Conservation (phyloP, 2,797 vertebrate species). For the Pseudotriccus pelzelni region DNA sequence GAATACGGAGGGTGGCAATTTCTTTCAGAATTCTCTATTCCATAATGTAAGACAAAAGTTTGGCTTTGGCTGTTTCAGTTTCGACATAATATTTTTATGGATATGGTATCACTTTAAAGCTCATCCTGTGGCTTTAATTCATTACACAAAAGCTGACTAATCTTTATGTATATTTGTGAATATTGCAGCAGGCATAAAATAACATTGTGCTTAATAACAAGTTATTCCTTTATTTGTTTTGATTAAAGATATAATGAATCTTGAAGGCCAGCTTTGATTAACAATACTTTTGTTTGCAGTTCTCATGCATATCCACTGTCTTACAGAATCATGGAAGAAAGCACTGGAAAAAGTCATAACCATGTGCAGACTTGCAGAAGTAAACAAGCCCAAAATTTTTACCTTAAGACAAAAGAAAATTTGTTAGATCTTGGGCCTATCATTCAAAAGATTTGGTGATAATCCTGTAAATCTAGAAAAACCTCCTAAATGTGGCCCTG, state of each 20-base stretch:
- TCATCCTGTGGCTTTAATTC: neutral
- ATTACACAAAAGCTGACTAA: constrained; percentile 3
- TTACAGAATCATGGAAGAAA: neutral
- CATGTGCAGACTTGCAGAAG: neutral
- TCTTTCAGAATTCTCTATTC: neutral
- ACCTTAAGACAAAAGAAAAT: neutral
- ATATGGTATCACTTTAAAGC: neutral
- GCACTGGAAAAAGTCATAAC: neutral
- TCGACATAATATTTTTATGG: neutral
- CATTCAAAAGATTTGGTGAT: neutral
- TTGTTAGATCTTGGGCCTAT: neutral
- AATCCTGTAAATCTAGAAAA: neutral
- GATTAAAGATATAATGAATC: neutral
- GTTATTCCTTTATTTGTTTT: constrained; percentile 38
- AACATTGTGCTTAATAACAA: constrained; percentile 45
- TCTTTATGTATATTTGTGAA: constrained; percentile 49
- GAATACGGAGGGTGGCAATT: neutral
- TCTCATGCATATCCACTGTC: constrained; percentile 38
- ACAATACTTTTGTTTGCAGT: neutral
- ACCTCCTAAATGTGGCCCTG: accelerated
- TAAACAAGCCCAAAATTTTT: neutral
- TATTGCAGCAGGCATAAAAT: neutral
- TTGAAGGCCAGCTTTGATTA: neutral
- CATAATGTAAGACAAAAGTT: neutral
- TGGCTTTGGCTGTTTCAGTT: neutral